Percentiles rank a stretch among this genome's conserved stretches.
Evolutionary conservation across 2,888 invertebrate species (phyloP).

Genomic region (Hyalella azteca): DNA sequence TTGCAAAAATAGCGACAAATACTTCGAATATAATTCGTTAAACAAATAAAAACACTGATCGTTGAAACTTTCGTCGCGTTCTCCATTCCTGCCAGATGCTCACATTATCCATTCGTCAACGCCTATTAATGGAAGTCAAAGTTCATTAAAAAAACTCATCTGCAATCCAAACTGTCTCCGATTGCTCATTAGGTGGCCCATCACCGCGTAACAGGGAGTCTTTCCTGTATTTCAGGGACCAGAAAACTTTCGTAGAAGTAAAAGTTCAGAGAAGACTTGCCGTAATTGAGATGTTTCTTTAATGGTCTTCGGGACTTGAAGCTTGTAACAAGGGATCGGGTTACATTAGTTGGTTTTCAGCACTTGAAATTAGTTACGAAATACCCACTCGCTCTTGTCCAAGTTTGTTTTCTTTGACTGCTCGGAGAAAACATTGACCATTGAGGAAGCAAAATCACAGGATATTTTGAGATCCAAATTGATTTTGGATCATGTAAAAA

Average conservation of each 20-base stretch:
- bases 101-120: slow-evolving; percentile 3
- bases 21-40: no score
- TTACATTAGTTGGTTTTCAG: slow-evolving; percentile 18
- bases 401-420: background rate
- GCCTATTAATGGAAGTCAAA: slow-evolving; percentile 10
- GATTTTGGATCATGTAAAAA: no score
- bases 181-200: slow-evolving; percentile 30
- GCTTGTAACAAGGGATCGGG: slow-evolving; percentile 18
- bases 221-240: slow-evolving; percentile 6
- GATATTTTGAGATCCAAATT: no score
- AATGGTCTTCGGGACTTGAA: background rate
- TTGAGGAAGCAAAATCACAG: no score
- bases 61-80: no score
- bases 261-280: slow-evolving; percentile 8
- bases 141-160: slow-evolving; percentile 24
- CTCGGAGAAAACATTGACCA: background rate
- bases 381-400: background rate
- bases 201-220: slow-evolving; percentile 4
- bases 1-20: no score
- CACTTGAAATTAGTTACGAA: slow-evolving; percentile 13
- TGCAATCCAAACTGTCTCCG: slow-evolving; percentile 37
- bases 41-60: no score
- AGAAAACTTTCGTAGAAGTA: background rate
- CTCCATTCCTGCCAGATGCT: no score
- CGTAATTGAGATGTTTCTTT: slow-evolving; percentile 7